phyloP scores from a whole-genome alignment of 2,888 invertebrate species.

The Mimachlamys varia region DNA sequence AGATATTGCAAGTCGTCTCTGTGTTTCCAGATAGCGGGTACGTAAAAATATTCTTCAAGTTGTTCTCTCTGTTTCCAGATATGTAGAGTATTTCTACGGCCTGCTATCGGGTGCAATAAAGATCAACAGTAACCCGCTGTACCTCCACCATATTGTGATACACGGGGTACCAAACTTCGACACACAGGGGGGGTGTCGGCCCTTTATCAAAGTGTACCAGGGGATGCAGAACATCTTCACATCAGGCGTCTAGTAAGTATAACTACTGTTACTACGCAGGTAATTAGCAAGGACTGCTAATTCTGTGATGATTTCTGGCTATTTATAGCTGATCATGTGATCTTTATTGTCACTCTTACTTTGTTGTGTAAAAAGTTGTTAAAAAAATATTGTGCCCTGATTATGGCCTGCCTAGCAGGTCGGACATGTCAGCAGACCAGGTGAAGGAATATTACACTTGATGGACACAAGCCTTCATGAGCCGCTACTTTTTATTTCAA shows the following conservation, averaged over 20 bases:
- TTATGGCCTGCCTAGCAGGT: too few relatives aligned
- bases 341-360: too few relatives aligned
- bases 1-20: not conserved
- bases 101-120: constrained; percentile 93
- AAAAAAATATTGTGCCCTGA: too few relatives aligned
- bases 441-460: too few relatives aligned
- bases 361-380: too few relatives aligned
- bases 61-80: constrained; percentile 84
- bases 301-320: too few relatives aligned
- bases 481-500: too few relatives aligned
- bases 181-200: constrained; percentile 83
- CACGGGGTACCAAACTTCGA: constrained; percentile 91
- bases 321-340: too few relatives aligned
- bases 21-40: constrained; percentile 88
- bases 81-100: constrained; percentile 95
- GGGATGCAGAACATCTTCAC: constrained; percentile 94
- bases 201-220: constrained; percentile 89
- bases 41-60: not conserved
- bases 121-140: constrained; percentile 93
- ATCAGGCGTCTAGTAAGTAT: constrained; percentile 88
- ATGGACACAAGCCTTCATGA: too few relatives aligned
- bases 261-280: not conserved
- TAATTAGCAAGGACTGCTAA: too few relatives aligned
- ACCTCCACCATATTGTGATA: constrained; percentile 92
- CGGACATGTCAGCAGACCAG: too few relatives aligned